A percentile compares a stretch with the other conserved stretches of the same genome.
Conservation (phyloP, 1,140 invertebrate species). For the Lutraria rhynchaena region DNA sequence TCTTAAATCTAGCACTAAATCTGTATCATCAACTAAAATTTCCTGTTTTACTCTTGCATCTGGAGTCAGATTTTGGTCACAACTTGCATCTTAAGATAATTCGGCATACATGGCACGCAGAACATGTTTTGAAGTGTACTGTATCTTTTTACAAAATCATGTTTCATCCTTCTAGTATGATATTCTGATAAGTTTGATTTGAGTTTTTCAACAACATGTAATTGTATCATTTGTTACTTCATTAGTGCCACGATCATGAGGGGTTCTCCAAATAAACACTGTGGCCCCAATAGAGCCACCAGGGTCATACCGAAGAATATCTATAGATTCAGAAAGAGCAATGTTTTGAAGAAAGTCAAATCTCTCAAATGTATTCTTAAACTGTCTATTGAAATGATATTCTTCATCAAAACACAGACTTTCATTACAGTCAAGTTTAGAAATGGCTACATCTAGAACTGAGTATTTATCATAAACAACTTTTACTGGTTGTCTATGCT, state of each 20-base stretch:
- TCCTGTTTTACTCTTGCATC: constrained; percentile 22
- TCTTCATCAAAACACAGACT: constrained; percentile 7
- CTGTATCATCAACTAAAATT: constrained; percentile 37
- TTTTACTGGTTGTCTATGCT: background rate
- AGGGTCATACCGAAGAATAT: constrained; percentile 12
- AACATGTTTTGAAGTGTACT: background rate
- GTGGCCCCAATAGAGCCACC: background rate
- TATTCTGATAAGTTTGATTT: constrained; percentile 1
- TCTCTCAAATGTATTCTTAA: background rate
- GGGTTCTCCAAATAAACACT: constrained; percentile 18
- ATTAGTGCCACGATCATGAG: background rate
- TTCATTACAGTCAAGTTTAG: background rate
- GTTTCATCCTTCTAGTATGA: constrained; percentile 14
- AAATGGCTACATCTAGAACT: background rate
- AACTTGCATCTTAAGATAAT: constrained; percentile 2
- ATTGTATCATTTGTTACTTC: background rate
- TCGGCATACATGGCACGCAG: constrained; percentile 35
- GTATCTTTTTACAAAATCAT: background rate
- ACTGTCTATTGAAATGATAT: background rate
- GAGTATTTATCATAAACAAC: background rate
- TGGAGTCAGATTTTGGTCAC: constrained; percentile 6
- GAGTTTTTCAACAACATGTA: background rate
- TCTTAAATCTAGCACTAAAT: constrained; percentile 42
- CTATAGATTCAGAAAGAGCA: background rate
- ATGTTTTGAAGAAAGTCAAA: background rate